phyloP scores from a whole-genome alignment of 2,113 vertebrate genomes.

The Loxodonta africana region DNA sequence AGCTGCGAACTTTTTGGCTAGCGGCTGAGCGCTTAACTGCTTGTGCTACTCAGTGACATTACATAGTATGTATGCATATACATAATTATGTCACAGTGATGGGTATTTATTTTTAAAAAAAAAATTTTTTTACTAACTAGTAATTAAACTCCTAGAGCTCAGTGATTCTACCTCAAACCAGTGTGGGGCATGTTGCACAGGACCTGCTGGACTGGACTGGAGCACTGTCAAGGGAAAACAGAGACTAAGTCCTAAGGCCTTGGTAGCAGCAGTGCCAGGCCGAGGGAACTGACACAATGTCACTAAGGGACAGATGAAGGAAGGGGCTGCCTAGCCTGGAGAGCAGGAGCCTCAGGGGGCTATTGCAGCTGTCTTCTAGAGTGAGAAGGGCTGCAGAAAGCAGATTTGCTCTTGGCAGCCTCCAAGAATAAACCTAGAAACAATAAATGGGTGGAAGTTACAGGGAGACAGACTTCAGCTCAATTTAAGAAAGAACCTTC shows the following conservation, averaged over 20 bases:
- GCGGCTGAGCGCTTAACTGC: background rate
- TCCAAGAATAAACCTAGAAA: background rate
- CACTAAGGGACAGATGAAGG: background rate
- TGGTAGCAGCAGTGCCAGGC: background rate
- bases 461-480: background rate
- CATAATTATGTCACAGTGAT: background rate
- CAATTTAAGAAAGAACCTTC: background rate
- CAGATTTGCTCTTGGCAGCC: background rate
- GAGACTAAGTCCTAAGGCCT: background rate
- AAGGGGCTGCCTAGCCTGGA: background rate
- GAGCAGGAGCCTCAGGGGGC: background rate
- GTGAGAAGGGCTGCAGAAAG: background rate
- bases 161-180: background rate
- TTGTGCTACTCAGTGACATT: too few relatives aligned
- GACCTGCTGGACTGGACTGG: background rate
- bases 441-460: background rate
- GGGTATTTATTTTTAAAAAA: background rate
- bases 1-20: background rate
- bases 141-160: background rate
- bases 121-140: background rate
- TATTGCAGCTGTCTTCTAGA: background rate
- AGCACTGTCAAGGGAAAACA: background rate
- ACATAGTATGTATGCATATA: background rate
- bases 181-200: rapidly evolving
- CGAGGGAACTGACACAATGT: background rate